Conservation (phyloP, 2,888 invertebrate genomes). For the Folsomia candida region DNA sequence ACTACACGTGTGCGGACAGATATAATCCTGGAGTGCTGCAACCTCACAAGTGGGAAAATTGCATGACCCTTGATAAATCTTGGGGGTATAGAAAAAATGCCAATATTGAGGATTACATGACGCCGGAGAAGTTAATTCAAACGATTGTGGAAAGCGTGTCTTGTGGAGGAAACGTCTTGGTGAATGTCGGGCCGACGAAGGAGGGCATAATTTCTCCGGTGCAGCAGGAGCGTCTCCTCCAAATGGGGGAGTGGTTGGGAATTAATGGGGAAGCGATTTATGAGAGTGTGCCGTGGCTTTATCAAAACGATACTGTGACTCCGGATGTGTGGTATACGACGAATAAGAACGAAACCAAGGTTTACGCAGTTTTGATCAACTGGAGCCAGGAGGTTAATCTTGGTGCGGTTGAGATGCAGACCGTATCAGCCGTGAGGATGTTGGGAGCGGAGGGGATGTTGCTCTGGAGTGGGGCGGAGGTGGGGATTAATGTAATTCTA, state of each 20-base stretch:
- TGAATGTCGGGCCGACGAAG: constrained; percentile 55
- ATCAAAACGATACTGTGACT: constrained; percentile 76
- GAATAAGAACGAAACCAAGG: background rate
- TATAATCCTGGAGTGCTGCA: constrained; percentile 73
- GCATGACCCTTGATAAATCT: constrained; percentile 80
- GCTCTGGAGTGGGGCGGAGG: background rate
- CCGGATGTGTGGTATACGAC: constrained; percentile 66
- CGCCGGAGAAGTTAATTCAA: constrained; percentile 65
- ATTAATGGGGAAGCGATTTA: constrained; percentile 56
- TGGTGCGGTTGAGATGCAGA: background rate
- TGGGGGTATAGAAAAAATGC: constrained; percentile 83
- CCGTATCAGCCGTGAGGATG: background rate
- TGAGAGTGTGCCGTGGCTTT: constrained; percentile 56
- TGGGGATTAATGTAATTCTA: constrained; percentile 7
- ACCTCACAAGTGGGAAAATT: too few species aligned
- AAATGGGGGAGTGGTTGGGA: constrained; percentile 55
- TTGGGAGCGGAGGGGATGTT: background rate
- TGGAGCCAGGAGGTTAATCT: constrained; percentile 8
- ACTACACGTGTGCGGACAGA: constrained; percentile 79
- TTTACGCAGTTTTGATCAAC: constrained; percentile 11
- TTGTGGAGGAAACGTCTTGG: constrained; percentile 62
- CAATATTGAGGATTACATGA: constrained; percentile 65
- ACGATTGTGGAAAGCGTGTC: constrained; percentile 75
- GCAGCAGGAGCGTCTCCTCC: too few species aligned
- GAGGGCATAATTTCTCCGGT: constrained; percentile 54